Conservation (phyloP, 2,888 invertebrate species). For the Idaea dimidiata region DNA sequence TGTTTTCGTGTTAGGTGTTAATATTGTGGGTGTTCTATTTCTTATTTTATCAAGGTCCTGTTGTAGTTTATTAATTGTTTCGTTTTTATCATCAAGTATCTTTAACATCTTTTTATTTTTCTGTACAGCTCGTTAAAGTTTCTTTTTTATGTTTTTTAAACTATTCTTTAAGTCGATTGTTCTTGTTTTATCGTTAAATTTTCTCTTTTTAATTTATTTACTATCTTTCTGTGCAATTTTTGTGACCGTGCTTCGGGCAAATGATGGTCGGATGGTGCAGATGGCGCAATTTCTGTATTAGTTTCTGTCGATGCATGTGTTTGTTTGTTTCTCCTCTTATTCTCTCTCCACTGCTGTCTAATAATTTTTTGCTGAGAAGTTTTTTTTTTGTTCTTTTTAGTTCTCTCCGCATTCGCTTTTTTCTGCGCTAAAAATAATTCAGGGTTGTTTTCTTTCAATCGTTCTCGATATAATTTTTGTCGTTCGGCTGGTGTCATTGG, state of each 20-base stretch:
- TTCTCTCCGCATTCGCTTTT: conserved; percentile 8
- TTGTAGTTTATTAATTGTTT: too few relatives aligned
- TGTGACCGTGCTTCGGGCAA: conserved; percentile 1
- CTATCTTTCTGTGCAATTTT: conserved; percentile 10
- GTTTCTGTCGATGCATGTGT: conserved; percentile 9
- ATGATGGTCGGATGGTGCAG: conserved; percentile 10
- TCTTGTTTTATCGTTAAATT: conserved; percentile 11
- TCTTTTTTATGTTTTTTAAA: conserved; percentile 8
- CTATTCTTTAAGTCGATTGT: conserved; percentile 2
- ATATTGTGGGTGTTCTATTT: too few relatives aligned
- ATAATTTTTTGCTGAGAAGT: conserved; percentile 16
- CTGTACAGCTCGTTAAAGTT: too few relatives aligned
- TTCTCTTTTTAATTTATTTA: conserved; percentile 11
- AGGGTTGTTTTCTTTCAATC: conserved; percentile 14
- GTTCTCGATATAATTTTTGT: conserved; percentile 13
- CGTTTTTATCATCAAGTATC: too few relatives aligned
- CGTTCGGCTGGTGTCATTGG: conserved; percentile 17
- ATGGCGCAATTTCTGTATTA: conserved; percentile 10
- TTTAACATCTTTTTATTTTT: too few relatives aligned
- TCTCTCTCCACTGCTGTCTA: conserved; percentile 17
- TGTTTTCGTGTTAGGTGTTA: too few relatives aligned
- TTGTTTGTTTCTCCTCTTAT: conserved; percentile 12
- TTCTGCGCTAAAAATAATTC: conserved; percentile 11
- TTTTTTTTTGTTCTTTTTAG: conserved; percentile 12
- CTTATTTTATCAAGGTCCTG: too few relatives aligned